These are phyloP conservation scores for Myiozetetes cayanensis DNA, from an alignment of 2,113 vertebrate species.

Conservation along the genomic window DNA sequence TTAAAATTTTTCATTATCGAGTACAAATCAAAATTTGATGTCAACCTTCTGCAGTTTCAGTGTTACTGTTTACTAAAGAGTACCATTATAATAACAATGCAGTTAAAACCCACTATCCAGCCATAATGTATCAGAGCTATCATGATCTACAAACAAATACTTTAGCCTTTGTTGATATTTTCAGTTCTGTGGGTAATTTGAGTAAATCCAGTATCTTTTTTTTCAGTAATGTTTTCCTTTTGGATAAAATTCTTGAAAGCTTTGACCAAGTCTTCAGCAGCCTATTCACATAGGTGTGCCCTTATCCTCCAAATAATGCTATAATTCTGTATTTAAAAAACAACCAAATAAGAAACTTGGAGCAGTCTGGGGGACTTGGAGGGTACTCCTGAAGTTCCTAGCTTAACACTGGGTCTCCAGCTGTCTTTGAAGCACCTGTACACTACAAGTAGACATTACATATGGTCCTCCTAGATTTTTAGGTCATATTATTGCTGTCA, in stretches of 20 bases:
- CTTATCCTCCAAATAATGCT: not conserved
- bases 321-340: not conserved
- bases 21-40: not conserved
- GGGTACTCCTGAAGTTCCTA: not conserved
- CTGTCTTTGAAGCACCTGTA: not conserved
- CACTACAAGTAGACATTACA: not conserved
- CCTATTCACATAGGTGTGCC: not conserved
- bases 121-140: not conserved
- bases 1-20: not conserved
- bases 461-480: not conserved
- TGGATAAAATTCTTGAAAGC: not conserved
- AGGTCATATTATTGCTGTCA: not conserved
- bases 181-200: not conserved
- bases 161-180: not conserved
- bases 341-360: not conserved
- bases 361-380: not conserved
- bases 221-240: not conserved
- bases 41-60: not conserved
- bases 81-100: not conserved
- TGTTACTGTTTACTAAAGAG: not conserved
- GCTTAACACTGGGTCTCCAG: not conserved
- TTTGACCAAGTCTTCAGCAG: not conserved
- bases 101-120: not conserved
- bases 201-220: not conserved
- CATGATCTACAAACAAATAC: not conserved